Evolutionary conservation across 1,140 invertebrate genomes (phyloP), one percentile per base, ranked within the genome.

Genomic region (Drosophila navojoa): DNA sequence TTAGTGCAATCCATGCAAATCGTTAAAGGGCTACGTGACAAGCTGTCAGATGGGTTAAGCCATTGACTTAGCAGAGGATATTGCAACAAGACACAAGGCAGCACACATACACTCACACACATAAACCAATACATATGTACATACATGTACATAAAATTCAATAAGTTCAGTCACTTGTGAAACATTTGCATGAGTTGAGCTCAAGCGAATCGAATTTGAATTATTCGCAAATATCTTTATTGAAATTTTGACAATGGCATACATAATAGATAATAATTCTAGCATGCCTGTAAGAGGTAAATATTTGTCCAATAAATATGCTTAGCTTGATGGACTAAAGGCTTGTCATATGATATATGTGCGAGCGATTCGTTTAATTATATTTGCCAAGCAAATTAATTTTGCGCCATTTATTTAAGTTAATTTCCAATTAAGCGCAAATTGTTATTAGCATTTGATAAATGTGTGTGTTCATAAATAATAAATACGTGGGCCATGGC

Each of bases 11-110:
- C 19, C 16, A 11, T 47, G 38, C 29, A 40, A 47, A 27, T 55
- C 29, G 11, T 6, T n/a, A 27, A 58, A 57, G 35, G 22, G 49
- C 57, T 60, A 50, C 35, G 49, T 61, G 66, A 60, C 66, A 69
- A 69, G 7, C 49, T 47, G 50, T 47, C 52, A 25, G 42, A 71
- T 71, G 44, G 9, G 52, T 11, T 11, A 71, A 71, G 52, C 50
- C 44, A 38, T 22, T 44, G 42, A 7, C 7, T 57, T 27, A 25
- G 25, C 6, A 27, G 25, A 29, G 49, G 49, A 29, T 29, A 29
- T 29, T 52, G 49, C 49, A 29, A 1, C n/a, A 22, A 52, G 13
- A 25, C 22, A 27, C 1, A 10, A 13, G 13, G 5, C 13, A 5
- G 3, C 1, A 11, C 22, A 49, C 6, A 50, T n/a, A 19, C 22